Conservation (phyloP, 2,888 invertebrate species). For the Sericinus montela region DNA sequence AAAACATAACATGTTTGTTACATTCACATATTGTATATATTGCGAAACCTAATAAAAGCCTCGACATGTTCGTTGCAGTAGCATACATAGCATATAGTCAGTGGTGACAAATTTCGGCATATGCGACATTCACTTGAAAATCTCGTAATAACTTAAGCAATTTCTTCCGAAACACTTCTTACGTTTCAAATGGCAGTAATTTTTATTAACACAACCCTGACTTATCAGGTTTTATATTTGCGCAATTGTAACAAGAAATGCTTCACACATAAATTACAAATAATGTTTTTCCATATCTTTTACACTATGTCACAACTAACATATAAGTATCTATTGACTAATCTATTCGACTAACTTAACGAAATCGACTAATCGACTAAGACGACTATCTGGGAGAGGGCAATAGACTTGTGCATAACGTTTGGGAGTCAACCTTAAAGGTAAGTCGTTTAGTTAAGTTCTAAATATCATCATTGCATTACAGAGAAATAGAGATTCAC, state of each 20-base stretch:
- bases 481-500: too few species aligned
- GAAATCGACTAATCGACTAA: too few species aligned
- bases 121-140: conserved; percentile 10
- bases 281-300: not conserved
- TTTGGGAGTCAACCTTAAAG: too few species aligned
- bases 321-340: not conserved
- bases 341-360: too few species aligned
- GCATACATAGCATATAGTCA: conserved; percentile 1
- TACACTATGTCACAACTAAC: not conserved
- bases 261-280: not conserved
- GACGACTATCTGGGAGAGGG: too few species aligned
- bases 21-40: not conserved
- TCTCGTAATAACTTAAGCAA: conserved; percentile 11
- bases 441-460: too few species aligned
- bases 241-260: not conserved
- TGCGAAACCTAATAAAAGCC: not conserved
- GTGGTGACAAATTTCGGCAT: conserved; percentile 13
- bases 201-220: too few species aligned
- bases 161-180: conserved; percentile 3
- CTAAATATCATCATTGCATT: too few species aligned
- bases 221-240: too few species aligned
- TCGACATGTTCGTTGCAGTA: not conserved
- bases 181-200: not conserved
- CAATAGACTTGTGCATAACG: too few species aligned
- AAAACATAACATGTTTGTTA: too few species aligned